Percentiles rank a stretch among this genome's conserved stretches.
Conservation (phyloP, 2,888 invertebrate species). For the Elysia crispata region DNA sequence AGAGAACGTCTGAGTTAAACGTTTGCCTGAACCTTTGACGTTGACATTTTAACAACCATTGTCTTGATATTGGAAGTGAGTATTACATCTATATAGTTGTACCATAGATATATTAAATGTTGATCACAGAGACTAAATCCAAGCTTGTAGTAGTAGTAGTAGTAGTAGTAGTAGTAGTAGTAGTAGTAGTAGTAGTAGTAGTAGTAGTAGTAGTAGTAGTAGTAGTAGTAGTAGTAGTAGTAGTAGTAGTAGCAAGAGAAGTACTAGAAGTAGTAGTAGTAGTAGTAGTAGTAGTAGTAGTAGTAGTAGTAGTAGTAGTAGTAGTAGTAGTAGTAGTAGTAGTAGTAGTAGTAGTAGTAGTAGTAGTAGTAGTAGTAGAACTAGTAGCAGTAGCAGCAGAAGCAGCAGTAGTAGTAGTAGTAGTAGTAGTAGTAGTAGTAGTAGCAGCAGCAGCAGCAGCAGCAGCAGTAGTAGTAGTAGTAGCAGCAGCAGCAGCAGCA, state of each 20-base stretch:
- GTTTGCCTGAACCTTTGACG: too few relatives aligned
- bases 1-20: too few relatives aligned
- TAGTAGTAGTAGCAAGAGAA: conserved; percentile 34
- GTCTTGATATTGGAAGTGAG: too few relatives aligned
- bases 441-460: conserved; percentile 12
- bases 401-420: too few relatives aligned
- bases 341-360: conserved; percentile 22
- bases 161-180: conserved; percentile 36
- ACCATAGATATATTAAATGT: too few relatives aligned
- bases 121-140: too few relatives aligned
- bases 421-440: conserved; percentile 14
- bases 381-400: too few relatives aligned
- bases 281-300: neutral
- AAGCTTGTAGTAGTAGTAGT: conserved; percentile 21
- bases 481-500: conserved; percentile 2
- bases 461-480: conserved; percentile 3
- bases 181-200: conserved; percentile 39
- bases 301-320: neutral
- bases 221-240: conserved; percentile 31
- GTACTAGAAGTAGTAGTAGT: conserved; percentile 27
- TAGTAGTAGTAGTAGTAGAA: neutral
- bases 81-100: too few relatives aligned
- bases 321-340: conserved; percentile 24
- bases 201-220: conserved; percentile 28
- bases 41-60: too few relatives aligned